These are phyloP conservation scores for Macquaria ambigua DNA, from an alignment of 2,113 vertebrate species.

Conservation along the genomic window DNA sequence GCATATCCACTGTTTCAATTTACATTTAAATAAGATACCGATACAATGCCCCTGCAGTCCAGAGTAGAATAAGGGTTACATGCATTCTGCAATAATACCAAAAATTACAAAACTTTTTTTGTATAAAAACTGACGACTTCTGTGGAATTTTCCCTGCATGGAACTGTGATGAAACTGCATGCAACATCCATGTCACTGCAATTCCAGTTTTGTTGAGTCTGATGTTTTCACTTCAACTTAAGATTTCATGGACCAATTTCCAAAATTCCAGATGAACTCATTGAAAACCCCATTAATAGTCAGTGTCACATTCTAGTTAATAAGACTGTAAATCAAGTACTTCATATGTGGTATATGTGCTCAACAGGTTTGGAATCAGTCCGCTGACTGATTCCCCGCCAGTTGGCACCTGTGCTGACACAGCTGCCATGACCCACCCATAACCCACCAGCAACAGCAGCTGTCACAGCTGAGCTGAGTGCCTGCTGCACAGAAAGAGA, in stretches of 20 bases:
- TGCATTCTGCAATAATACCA: conserved; percentile 32
- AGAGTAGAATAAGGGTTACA: conserved; percentile 13
- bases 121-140: conserved; percentile 17
- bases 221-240: conserved; percentile 25
- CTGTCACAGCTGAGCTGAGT: conserved; percentile 67
- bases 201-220: conserved; percentile 10
- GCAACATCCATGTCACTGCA: conserved; percentile 42
- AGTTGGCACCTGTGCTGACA: conserved; percentile 65
- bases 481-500: conserved; percentile 2
- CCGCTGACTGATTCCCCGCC: conserved; percentile 38
- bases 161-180: conserved; percentile 66
- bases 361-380: conserved; percentile 48
- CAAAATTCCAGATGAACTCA: conserved; percentile 6
- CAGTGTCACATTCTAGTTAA: neutral
- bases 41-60: conserved; percentile 13
- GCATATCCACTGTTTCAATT: conserved; percentile 34
- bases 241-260: conserved; percentile 30
- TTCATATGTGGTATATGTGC: conserved; percentile 4
- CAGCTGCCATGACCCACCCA: conserved; percentile 69
- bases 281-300: neutral
- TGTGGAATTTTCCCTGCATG: conserved; percentile 28
- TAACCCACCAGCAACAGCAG: conserved; percentile 69
- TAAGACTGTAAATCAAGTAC: conserved; percentile 1
- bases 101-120: conserved; percentile 22
- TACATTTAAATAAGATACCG: conserved; percentile 46